Percentiles rank a stretch among this genome's conserved stretches.
phyloP scores from a whole-genome alignment of 1,140 invertebrate species.

The Plectrocnemia conspersa region DNA sequence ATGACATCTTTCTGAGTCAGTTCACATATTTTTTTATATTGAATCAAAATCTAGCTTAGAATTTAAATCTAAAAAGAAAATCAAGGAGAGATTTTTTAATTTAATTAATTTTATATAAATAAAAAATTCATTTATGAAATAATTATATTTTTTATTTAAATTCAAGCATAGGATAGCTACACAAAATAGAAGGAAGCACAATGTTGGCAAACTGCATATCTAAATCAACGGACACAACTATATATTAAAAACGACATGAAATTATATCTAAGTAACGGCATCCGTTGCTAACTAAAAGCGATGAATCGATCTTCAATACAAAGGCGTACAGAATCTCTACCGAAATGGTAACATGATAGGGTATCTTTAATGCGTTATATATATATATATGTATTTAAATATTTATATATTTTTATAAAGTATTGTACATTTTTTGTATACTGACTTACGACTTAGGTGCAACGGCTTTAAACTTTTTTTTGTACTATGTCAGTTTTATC shows the following conservation, averaged over 20 bases:
- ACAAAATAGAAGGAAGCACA: conserved; percentile 36
- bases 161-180: conserved; percentile 33
- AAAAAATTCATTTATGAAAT: conserved; percentile 24
- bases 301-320: conserved; percentile 31
- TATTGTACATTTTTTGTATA: conserved; percentile 37
- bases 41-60: too few species aligned
- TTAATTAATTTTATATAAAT: too few species aligned
- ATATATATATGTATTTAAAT: conserved; percentile 18
- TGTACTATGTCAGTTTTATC: conserved; percentile 33
- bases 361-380: conserved; percentile 30
- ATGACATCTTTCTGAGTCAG: too few species aligned
- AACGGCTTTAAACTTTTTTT: conserved; percentile 34
- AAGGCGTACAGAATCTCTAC: conserved; percentile 35
- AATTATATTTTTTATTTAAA: conserved; percentile 28
- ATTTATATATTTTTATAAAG: conserved; percentile 30
- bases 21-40: too few species aligned
- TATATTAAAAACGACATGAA: conserved; percentile 29
- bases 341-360: conserved; percentile 31
- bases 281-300: conserved; percentile 34
- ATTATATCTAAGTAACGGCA: conserved; percentile 30
- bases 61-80: too few species aligned
- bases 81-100: too few species aligned
- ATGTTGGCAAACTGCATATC: conserved; percentile 35
- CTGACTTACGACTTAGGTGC: conserved; percentile 35
- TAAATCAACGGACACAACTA: conserved; percentile 29